Conservation (phyloP, 2,888 invertebrate genomes). For the Cheilosia urbana region DNA sequence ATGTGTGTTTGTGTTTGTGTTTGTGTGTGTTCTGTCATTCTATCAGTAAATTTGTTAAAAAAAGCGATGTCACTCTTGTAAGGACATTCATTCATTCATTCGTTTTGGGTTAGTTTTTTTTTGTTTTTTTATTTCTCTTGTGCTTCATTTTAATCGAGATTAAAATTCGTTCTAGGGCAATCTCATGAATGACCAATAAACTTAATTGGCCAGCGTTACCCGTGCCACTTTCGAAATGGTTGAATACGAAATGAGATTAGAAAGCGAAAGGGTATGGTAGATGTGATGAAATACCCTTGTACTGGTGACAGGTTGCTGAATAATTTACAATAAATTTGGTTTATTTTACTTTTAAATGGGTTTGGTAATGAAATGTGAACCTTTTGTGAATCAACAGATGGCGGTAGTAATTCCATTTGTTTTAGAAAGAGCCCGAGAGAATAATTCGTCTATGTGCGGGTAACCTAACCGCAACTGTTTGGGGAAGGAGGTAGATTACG, state of each 20-base stretch:
- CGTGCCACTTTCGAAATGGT: neutral
- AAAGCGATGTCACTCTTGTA: constrained; percentile 28
- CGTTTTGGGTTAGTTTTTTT: constrained; percentile 37
- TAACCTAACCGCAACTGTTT: too few relatives aligned
- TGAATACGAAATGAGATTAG: neutral
- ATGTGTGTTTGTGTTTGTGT: constrained; percentile 16
- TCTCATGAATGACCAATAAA: constrained; percentile 68
- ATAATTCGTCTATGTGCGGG: too few relatives aligned
- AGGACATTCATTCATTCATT: constrained; percentile 59
- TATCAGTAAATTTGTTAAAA: constrained; percentile 39
- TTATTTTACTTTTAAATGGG: too few relatives aligned
- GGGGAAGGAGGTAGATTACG: too few relatives aligned
- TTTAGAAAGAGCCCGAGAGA: too few relatives aligned
- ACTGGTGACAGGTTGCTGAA: neutral
- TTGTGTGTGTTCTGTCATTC: constrained; percentile 6
- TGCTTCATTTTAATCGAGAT: constrained; percentile 59
- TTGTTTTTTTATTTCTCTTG: neutral
- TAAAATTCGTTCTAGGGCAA: constrained; percentile 60
- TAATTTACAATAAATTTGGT: neutral
- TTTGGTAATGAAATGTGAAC: too few relatives aligned
- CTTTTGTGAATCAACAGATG: too few relatives aligned
- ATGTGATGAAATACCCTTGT: neutral
- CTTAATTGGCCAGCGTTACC: constrained; percentile 53
- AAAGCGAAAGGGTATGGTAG: neutral
- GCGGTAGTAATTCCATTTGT: too few relatives aligned